These are phyloP conservation scores for Proisotoma minuta DNA, from an alignment of 2,888 invertebrate genomes.

Conservation along the genomic window DNA sequence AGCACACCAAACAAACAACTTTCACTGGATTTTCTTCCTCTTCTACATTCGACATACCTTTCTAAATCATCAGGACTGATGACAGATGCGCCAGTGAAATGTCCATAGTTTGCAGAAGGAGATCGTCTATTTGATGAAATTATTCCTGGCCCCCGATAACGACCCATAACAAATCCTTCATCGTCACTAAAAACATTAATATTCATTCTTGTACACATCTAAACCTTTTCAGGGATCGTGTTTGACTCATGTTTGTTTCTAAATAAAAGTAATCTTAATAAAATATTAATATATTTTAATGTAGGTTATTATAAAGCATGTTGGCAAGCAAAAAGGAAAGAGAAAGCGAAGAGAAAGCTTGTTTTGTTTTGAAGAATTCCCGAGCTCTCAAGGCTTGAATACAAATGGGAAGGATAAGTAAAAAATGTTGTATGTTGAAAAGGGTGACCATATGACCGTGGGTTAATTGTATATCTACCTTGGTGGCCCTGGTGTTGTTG, in stretches of 20 bases:
- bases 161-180: slow-evolving; percentile 46
- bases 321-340: no score
- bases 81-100: slow-evolving; percentile 34
- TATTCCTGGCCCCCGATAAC: slow-evolving; percentile 42
- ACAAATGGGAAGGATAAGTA: no score
- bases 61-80: slow-evolving; percentile 45
- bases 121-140: slow-evolving; percentile 31
- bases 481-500: slow-evolving; percentile 46
- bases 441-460: no score
- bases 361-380: no score
- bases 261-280: no score
- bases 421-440: no score
- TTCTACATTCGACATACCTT: slow-evolving; percentile 35
- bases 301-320: no score
- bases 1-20: background rate
- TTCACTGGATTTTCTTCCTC: background rate
- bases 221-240: slow-evolving; percentile 4
- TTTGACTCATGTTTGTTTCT: slow-evolving; percentile 24
- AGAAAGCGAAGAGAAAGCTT: no score
- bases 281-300: no score
- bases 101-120: slow-evolving; percentile 44
- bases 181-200: slow-evolving; percentile 44
- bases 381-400: no score
- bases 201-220: slow-evolving; percentile 4
- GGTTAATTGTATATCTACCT: slow-evolving; percentile 34